These are phyloP conservation scores for Clusia tigrina DNA, from an alignment of 2,888 invertebrate species.

Conservation along the genomic window DNA sequence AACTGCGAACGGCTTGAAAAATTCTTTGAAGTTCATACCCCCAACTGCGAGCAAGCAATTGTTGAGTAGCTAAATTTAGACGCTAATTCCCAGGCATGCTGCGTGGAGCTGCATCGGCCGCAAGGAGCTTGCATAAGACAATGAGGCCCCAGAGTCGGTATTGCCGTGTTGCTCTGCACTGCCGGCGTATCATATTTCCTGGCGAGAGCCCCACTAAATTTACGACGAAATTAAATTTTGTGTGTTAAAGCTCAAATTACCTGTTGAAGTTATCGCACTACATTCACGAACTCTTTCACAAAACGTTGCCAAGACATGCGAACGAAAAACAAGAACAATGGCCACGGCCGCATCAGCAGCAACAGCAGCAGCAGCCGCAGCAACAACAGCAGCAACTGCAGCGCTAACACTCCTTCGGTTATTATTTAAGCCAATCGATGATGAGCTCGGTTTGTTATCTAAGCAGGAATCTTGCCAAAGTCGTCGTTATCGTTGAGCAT, in stretches of 20 bases:
- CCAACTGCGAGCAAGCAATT: slow-evolving; percentile 33
- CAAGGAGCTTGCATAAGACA: too few relatives aligned
- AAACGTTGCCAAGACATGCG: neutral
- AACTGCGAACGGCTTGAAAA: too few relatives aligned
- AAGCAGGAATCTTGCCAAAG: slow-evolving; percentile 3
- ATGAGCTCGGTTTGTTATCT: slow-evolving; percentile 8
- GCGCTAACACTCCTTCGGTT: too few relatives aligned
- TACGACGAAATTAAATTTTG: slow-evolving; percentile 33
- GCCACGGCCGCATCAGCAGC: neutral
- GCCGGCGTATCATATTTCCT: slow-evolving; percentile 26
- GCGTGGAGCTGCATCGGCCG: slow-evolving; percentile 25
- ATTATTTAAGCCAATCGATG: slow-evolving; percentile 1
- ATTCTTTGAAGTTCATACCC: slow-evolving; percentile 12
- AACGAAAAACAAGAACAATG: neutral
- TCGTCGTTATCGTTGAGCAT: slow-evolving; percentile 36
- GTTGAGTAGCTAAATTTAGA: slow-evolving; percentile 47
- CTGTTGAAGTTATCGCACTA: slow-evolving; percentile 30
- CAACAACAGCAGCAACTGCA: slow-evolving; percentile 16
- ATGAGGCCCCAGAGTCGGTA: slow-evolving; percentile 23
- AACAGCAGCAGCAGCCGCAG: slow-evolving; percentile 2
- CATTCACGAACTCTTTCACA: neutral
- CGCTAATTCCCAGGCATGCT: slow-evolving; percentile 47
- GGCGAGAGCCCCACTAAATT: slow-evolving; percentile 25
- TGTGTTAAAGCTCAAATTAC: slow-evolving; percentile 36
- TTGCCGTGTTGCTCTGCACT: slow-evolving; percentile 3